Percentiles rank a stretch among this genome's conserved stretches.
Conservation (phyloP, 2,113 vertebrate species). For the Orientallactaga bullata region DNA sequence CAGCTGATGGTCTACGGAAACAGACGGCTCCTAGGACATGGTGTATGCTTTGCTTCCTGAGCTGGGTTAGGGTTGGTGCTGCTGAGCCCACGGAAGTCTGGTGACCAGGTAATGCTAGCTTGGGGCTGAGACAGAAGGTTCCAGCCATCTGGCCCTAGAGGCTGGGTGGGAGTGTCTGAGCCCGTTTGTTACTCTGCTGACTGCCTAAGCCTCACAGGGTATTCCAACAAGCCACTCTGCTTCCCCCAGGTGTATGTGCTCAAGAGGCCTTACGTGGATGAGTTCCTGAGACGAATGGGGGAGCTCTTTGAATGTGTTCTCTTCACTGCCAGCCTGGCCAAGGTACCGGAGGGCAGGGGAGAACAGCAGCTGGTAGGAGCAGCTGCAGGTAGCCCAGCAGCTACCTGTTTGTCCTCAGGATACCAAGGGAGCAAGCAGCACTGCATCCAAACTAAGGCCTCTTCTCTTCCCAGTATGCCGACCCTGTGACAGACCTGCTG, state of each 20-base stretch:
- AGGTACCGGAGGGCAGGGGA: slow-evolving; percentile 85
- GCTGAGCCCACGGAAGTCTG: not conserved
- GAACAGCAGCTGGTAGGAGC: not conserved
- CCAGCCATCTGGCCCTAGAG: not conserved
- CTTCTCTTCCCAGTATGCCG: slow-evolving; percentile 89
- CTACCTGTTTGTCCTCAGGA: not conserved
- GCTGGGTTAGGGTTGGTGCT: not conserved
- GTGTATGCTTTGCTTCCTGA: not conserved
- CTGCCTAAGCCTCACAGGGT: not conserved
- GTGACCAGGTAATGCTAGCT: not conserved
- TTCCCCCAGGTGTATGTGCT: slow-evolving; percentile 92
- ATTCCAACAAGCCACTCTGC: not conserved
- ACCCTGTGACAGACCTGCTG: slow-evolving; percentile 94
- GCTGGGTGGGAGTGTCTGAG: not conserved
- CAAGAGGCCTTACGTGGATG: slow-evolving; percentile 94
- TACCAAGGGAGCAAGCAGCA: not conserved
- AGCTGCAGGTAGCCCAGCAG: not conserved
- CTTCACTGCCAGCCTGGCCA: slow-evolving; percentile 95
- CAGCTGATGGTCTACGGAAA: slow-evolving; percentile 68
- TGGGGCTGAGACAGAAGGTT: not conserved
- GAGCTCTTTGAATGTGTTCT: slow-evolving; percentile 95
- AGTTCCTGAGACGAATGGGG: slow-evolving; percentile 94
- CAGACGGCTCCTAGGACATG: slow-evolving; percentile 48
- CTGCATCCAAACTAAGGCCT: not conserved
- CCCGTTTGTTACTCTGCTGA: not conserved